These are phyloP conservation scores for Nilaparvata lugens DNA, from an alignment of 1,140 invertebrate species.

Conservation along the genomic window DNA sequence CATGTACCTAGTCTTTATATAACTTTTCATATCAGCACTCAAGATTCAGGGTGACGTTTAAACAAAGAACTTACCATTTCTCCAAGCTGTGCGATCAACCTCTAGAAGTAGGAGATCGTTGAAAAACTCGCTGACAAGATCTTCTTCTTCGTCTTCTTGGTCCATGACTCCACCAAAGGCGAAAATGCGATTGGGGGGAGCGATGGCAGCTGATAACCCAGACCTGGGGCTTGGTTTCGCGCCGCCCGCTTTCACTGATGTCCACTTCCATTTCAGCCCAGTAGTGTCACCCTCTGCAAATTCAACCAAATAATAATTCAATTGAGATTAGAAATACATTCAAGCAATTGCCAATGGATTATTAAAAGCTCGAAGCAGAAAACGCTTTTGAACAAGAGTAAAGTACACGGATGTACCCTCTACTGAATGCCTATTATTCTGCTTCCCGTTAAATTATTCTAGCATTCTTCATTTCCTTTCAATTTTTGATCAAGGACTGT, in stretches of 20 bases:
- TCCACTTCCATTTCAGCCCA: constrained; percentile 68
- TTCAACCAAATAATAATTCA: too few species aligned
- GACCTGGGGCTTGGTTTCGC: constrained; percentile 53
- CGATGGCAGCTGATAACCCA: constrained; percentile 46
- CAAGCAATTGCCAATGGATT: too few species aligned
- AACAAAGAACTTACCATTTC: constrained; percentile 34
- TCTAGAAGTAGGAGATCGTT: constrained; percentile 75
- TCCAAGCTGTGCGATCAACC: constrained; percentile 64
- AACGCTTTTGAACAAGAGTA: too few species aligned
- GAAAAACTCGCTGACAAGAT: constrained; percentile 67
- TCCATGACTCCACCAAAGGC: constrained; percentile 72
- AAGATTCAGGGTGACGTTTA: too few species aligned
- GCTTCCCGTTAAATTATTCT: too few species aligned
- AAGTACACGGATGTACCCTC: too few species aligned
- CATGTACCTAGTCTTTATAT: too few species aligned
- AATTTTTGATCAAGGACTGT: too few species aligned
- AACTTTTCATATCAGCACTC: too few species aligned
- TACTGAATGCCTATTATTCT: neutral
- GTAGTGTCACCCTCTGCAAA: constrained; percentile 48
- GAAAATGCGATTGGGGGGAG: constrained; percentile 50
- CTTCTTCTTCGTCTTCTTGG: constrained; percentile 62
- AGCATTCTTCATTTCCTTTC: too few species aligned
- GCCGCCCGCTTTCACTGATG: constrained; percentile 56
- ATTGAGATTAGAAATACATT: too few species aligned
- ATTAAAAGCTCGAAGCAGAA: too few species aligned